phyloP scores from a whole-genome alignment of 1,140 invertebrate species.

The Centruroides vittatus region DNA sequence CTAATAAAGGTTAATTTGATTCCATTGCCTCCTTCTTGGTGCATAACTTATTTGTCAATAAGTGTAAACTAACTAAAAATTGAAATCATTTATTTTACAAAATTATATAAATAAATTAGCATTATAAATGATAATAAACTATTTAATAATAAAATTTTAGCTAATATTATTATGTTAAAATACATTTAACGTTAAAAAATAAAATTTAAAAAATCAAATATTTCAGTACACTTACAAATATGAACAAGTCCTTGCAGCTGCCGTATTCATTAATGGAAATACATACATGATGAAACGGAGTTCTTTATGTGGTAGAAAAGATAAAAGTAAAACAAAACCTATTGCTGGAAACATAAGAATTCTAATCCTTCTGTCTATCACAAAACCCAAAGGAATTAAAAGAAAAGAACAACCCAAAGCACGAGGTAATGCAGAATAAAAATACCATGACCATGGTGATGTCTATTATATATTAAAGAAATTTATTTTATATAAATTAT shows the following conservation, averaged over 20 bases:
- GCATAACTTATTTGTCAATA: too few relatives aligned
- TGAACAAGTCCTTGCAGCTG: constrained; percentile 70
- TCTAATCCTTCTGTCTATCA: constrained; percentile 51
- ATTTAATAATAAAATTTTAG: neutral
- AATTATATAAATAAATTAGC: too few relatives aligned
- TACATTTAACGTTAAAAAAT: neutral
- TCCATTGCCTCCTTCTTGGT: too few relatives aligned
- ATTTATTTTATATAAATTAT: neutral
- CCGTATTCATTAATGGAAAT: constrained; percentile 82
- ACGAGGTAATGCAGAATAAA: constrained; percentile 89
- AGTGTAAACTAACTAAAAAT: too few relatives aligned
- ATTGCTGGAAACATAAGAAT: constrained; percentile 56
- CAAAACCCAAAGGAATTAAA: constrained; percentile 64
- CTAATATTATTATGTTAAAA: neutral
- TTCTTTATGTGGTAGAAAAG: constrained; percentile 95
- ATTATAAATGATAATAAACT: neutral
- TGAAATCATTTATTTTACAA: too few relatives aligned
- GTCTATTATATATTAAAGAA: constrained; percentile 43
- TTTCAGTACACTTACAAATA: constrained; percentile 54
- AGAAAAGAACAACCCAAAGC: constrained; percentile 65
- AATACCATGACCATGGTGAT: constrained; percentile 95
- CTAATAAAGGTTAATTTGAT: too few relatives aligned
- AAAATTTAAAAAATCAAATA: neutral
- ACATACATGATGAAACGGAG: constrained; percentile 95
- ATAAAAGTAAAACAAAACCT: constrained; percentile 77